Conservation (phyloP, 2,797 vertebrate genomes). For the Sebastes umbrosus region DNA sequence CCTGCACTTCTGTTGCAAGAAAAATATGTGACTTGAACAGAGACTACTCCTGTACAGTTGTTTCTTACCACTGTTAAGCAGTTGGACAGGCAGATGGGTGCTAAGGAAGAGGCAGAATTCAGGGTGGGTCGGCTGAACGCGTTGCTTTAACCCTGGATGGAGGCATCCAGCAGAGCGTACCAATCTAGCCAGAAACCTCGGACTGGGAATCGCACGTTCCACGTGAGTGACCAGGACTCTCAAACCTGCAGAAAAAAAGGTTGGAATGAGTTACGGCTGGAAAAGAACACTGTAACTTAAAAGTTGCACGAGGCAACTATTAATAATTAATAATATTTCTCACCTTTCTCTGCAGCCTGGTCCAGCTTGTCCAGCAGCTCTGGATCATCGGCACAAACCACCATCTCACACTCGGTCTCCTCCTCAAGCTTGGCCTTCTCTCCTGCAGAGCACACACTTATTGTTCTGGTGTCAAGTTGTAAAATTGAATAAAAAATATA, state of each 20-base stretch:
- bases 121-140: constrained; percentile 46
- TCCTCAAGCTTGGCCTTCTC: constrained; percentile 19
- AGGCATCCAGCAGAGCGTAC: constrained; percentile 22
- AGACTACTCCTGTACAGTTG: background rate
- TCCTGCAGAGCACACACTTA: constrained; percentile 38
- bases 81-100: constrained; percentile 76
- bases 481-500: no score
- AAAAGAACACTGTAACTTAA: background rate
- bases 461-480: background rate
- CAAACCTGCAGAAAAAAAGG: constrained; percentile 67
- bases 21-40: background rate
- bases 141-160: constrained; percentile 13
- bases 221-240: constrained; percentile 81
- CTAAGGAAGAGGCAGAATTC: constrained; percentile 83
- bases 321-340: background rate
- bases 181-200: constrained; percentile 73
- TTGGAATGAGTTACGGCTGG: background rate
- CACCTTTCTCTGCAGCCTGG: constrained; percentile 80
- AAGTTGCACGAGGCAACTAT: background rate
- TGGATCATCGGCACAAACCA: constrained; percentile 79
- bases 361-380: constrained; percentile 78
- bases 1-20: background rate
- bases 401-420: constrained; percentile 57
- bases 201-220: constrained; percentile 71
- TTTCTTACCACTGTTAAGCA: constrained; percentile 77